Conservation (phyloP, 2,113 vertebrate genomes). For the Ellobius talpinus region DNA sequence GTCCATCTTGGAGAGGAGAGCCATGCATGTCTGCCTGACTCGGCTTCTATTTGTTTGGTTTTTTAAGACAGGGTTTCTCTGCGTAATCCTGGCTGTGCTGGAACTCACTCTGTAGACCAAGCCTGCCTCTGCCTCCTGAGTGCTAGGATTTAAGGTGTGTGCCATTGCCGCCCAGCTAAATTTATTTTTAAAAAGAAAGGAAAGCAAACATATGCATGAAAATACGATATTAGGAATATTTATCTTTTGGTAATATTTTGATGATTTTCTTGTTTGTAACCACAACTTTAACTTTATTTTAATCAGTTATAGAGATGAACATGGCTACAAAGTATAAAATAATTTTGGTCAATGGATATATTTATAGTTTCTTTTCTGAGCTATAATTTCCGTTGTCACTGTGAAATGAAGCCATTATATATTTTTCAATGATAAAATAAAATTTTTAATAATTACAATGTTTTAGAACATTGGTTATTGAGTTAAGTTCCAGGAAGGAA, state of each 20-base stretch:
- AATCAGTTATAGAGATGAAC: conserved; percentile 42
- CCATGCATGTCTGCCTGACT: too few species aligned
- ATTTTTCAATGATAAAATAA: conserved; percentile 55
- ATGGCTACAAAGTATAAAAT: neutral
- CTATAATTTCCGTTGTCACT: conserved; percentile 58
- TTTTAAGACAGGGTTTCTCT: too few species aligned
- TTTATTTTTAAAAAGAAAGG: neutral
- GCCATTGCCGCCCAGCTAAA: too few species aligned
- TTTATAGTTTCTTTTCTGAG: conserved; percentile 54
- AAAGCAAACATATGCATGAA: neutral
- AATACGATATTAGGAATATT: neutral
- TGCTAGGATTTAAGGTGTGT: too few species aligned
- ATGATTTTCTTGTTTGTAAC: neutral
- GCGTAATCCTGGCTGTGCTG: too few species aligned
- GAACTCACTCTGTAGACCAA: too few species aligned
- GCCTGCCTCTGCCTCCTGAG: too few species aligned
- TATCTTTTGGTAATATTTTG: neutral
- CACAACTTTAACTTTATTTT: conserved; percentile 52
- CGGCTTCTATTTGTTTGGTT: too few species aligned
- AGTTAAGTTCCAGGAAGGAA: conserved; percentile 10
- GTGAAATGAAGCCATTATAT: conserved; percentile 54
- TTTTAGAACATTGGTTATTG: conserved; percentile 25
- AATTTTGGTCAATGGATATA: conserved; percentile 54
- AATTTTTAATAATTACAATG: conserved; percentile 48
- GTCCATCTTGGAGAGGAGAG: too few species aligned